Evolutionary conservation across 2,888 invertebrate species (phyloP).

Genomic region (Trachelus tabidus): DNA sequence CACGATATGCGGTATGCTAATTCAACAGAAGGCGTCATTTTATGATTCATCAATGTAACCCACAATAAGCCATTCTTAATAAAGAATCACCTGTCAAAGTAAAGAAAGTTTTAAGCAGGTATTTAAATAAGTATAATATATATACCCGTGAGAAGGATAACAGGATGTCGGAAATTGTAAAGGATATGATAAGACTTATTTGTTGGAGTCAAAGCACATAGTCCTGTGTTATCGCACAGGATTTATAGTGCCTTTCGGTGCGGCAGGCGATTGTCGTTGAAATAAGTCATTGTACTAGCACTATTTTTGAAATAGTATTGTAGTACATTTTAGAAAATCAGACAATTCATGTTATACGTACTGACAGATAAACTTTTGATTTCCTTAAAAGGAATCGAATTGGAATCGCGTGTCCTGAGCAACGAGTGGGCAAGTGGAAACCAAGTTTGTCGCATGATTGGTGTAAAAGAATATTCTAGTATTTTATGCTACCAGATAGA

Average conservation of each 20-base stretch:
- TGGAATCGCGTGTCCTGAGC: slow-evolving; percentile 2
- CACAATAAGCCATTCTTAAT: background rate
- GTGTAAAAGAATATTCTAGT: background rate
- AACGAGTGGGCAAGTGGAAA: background rate
- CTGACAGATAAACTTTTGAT: slow-evolving; percentile 16
- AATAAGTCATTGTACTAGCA: background rate
- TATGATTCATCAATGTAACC: background rate
- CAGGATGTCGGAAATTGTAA: background rate
- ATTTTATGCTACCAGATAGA: background rate
- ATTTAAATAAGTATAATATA: background rate
- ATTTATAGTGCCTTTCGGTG: background rate
- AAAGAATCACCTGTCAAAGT: background rate
- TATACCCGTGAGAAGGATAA: background rate
- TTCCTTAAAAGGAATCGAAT: slow-evolving; percentile 54
- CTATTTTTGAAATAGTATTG: background rate
- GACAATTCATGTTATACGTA: background rate
- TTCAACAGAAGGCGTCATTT: background rate
- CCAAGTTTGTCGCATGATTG: background rate
- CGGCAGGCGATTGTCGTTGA: background rate
- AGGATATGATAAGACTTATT: background rate
- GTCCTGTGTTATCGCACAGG: background rate
- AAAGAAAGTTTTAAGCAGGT: background rate
- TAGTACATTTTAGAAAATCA: background rate
- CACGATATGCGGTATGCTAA: background rate
- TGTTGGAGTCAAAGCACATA: background rate